Percentiles rank a stretch among this genome's conserved stretches.
Conservation (phyloP, 1,140 invertebrate species). For the Globodera rostochiensis region DNA sequence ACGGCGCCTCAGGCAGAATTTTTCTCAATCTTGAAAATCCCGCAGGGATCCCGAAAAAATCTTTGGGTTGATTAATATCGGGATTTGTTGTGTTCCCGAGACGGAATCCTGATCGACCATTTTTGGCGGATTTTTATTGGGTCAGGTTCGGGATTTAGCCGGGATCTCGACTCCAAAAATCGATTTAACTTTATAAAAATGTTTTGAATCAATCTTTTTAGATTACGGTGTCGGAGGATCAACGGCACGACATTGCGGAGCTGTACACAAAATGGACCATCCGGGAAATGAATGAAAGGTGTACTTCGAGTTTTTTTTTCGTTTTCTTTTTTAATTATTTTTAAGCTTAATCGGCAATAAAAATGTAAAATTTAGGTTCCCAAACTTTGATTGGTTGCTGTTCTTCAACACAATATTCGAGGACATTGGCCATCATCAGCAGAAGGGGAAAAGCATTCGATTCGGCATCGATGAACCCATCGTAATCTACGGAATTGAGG, state of each 20-base stretch:
- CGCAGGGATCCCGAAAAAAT: no score
- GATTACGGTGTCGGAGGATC: constrained; percentile 65
- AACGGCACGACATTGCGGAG: constrained; percentile 64
- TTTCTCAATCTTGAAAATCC: no score
- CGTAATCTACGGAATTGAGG: constrained; percentile 63
- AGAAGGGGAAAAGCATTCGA: constrained; percentile 46
- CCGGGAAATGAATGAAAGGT: constrained; percentile 55
- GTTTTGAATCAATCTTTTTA: constrained; percentile 33
- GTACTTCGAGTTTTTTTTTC: background rate
- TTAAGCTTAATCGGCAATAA: background rate
- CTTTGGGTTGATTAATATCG: no score
- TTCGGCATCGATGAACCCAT: constrained; percentile 55
- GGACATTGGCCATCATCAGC: constrained; percentile 47
- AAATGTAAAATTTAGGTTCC: constrained; percentile 34
- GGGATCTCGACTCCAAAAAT: no score
- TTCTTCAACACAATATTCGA: constrained; percentile 65
- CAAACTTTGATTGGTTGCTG: constrained; percentile 60
- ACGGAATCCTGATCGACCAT: no score
- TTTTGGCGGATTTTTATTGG: no score
- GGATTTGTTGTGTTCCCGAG: no score
- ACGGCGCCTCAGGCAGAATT: no score
- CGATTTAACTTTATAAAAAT: background rate
- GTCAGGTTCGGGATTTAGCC: no score
- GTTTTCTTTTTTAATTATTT: no score
- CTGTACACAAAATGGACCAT: constrained; percentile 65